These are phyloP conservation scores for Gadopsis bispinosus DNA, from an alignment of 2,797 vertebrate genomes.

Conservation along the genomic window DNA sequence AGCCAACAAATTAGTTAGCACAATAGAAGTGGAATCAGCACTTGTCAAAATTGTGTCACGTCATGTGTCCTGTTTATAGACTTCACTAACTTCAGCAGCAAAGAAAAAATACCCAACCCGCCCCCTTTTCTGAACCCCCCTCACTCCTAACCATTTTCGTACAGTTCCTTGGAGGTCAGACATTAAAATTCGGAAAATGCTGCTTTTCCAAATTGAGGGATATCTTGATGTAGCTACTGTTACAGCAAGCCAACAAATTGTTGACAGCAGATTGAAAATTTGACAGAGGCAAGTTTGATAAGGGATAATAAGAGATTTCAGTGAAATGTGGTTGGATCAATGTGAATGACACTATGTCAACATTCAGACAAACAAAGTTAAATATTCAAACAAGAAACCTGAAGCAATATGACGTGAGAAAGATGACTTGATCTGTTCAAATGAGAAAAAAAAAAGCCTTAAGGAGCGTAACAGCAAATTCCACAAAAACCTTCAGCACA, in stretches of 20 bases:
- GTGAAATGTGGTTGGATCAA: constrained; percentile 50
- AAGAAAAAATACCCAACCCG: not conserved
- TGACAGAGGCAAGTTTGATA: constrained; percentile 57
- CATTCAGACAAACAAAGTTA: constrained; percentile 32
- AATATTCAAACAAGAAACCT: constrained; percentile 31
- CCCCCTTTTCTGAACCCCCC: not conserved
- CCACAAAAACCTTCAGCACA: constrained; percentile 8
- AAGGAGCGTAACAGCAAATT: not conserved
- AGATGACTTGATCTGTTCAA: constrained; percentile 12
- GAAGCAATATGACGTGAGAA: constrained; percentile 28
- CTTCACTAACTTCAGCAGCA: not conserved
- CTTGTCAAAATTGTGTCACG: constrained; percentile 6
- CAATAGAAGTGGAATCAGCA: constrained; percentile 14
- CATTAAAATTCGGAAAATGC: constrained; percentile 57
- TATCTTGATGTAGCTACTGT: constrained; percentile 38
- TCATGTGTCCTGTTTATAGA: not conserved
- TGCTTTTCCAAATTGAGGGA: constrained; percentile 43
- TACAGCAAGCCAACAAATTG: constrained; percentile 42
- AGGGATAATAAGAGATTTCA: constrained; percentile 53
- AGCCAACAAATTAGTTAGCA: constrained; percentile 1
- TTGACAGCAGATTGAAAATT: constrained; percentile 50
- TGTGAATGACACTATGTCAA: constrained; percentile 44
- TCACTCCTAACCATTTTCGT: constrained; percentile 5
- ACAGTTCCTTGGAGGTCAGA: constrained; percentile 10
- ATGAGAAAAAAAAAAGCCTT: constrained; percentile 4